Evolutionary conservation across 2,888 invertebrate species (phyloP).

Genomic region (Oeneis ivallda): DNA sequence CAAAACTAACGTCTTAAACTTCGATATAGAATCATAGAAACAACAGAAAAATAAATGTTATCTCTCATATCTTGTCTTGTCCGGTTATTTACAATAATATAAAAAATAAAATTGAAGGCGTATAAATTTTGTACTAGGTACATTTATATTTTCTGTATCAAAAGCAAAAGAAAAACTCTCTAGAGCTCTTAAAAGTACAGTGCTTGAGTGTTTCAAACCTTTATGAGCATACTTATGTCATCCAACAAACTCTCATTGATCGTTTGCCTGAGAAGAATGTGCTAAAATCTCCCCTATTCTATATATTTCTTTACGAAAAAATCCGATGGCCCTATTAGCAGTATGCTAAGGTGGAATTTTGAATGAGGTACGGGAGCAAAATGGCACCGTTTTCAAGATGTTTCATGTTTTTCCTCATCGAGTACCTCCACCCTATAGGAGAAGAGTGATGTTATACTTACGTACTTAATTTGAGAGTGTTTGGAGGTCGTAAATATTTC

Average conservation of each 20-base stretch:
- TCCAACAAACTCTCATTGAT: slow-evolving; percentile 59
- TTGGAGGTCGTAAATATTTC: slow-evolving; percentile 42
- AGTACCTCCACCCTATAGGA: slow-evolving; percentile 36
- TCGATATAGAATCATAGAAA: too few species aligned
- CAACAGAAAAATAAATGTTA: too few species aligned
- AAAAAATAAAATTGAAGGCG: slow-evolving; percentile 2
- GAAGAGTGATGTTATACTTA: slow-evolving; percentile 42
- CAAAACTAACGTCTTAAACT: too few species aligned
- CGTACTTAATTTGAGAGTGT: slow-evolving; percentile 44
- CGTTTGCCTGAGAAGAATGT: slow-evolving; percentile 52
- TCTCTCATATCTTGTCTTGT: too few species aligned
- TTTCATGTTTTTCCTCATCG: slow-evolving; percentile 53
- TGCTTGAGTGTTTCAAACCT: slow-evolving; percentile 43
- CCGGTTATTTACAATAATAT: too few species aligned
- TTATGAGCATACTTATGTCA: slow-evolving; percentile 46
- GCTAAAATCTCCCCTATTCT: slow-evolving; percentile 44
- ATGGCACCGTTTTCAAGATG: slow-evolving; percentile 43
- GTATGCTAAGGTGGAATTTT: slow-evolving; percentile 44
- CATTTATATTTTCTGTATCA: slow-evolving; percentile 9
- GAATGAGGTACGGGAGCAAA: slow-evolving; percentile 6
- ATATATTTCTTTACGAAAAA: slow-evolving; percentile 30
- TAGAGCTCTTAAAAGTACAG: slow-evolving; percentile 29
- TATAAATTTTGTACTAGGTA: slow-evolving; percentile 11
- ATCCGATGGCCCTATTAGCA: slow-evolving; percentile 32
- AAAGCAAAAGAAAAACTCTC: slow-evolving; percentile 22